Evolutionary conservation across 1,140 invertebrate genomes (phyloP), one percentile per base, ranked within the genome.

Genomic region (Magallana gigas): DNA sequence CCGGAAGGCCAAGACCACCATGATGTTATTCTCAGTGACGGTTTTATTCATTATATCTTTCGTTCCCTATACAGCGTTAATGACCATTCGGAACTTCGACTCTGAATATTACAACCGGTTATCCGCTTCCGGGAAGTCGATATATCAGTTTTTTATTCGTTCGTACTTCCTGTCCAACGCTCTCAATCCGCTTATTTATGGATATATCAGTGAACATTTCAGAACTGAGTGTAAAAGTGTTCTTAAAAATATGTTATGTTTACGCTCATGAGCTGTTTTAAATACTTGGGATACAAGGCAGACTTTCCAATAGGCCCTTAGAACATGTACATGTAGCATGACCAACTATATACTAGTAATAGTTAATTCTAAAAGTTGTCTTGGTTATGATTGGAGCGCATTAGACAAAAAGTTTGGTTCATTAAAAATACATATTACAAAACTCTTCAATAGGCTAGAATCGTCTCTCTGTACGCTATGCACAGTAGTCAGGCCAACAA

Each of bases 161-260:
- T 84, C 88, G 5, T 89, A 86, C 81, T 82, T 89, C 12, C 14
- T 89, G 11, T 86, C 83, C 56, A 84, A 71, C 36, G 85, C 85
- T 8, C 29, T 85, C 6, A 89, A 89, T 81, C 88, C 88, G 9
- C 29, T 89, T 56, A 84, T 89, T 9, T 89, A 89, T 29, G 76
- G 88, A 48, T 89, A 86, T 64, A 18, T 89, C 1, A 87, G 88
- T 82, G 82, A 81, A 64, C 83, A 81, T 56, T 89, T 89, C 57
- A 56, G 87, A 5, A 64, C n/a, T 14, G 84, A 96, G 18, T 85
- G 87, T 71, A 84, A 71, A 23, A 18, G 18, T 56, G 59, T 84
- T 14, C 58, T 84, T 60, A 57, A n/a, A 57, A 83, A 83, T 29
- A 76, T 76, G 36, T 48, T 48, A 48, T 48, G 36, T 48, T 48